Evolutionary conservation across 2,888 invertebrate species (phyloP).

Genomic region (Eugnorisma glareosa): DNA sequence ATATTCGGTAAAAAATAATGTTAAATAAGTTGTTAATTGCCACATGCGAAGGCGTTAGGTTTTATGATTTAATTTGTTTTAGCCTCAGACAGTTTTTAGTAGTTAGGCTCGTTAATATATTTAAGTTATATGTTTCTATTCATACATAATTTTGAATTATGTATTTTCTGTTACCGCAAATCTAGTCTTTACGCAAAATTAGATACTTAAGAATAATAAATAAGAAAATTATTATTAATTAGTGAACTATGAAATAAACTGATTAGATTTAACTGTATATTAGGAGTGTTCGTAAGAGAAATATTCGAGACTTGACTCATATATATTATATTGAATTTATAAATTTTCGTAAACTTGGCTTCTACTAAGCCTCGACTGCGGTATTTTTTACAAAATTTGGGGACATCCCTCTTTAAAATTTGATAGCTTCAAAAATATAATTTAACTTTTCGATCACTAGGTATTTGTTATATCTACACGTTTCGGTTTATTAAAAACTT

Average conservation of each 20-base stretch:
- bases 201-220: slow-evolving; percentile 6
- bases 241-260: slow-evolving; percentile 60
- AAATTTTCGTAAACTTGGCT: slow-evolving; percentile 57
- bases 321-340: slow-evolving; percentile 58
- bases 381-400: slow-evolving; percentile 63
- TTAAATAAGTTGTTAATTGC: not conserved
- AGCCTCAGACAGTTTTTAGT: not conserved
- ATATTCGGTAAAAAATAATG: not conserved
- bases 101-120: not conserved
- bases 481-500: not conserved
- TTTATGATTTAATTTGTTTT: not conserved
- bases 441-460: not conserved
- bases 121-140: not conserved
- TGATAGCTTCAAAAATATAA: slow-evolving; percentile 18
- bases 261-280: slow-evolving; percentile 57
- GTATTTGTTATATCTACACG: not conserved
- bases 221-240: slow-evolving; percentile 47
- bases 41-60: not conserved
- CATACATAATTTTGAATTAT: slow-evolving; percentile 3
- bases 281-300: slow-evolving; percentile 54
- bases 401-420: slow-evolving; percentile 44
- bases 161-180: slow-evolving; percentile 20
- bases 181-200: slow-evolving; percentile 35
- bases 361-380: slow-evolving; percentile 43
- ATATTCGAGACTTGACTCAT: slow-evolving; percentile 58